Conservation (phyloP, 2,888 invertebrate genomes). For the Melanostoma scalare region DNA sequence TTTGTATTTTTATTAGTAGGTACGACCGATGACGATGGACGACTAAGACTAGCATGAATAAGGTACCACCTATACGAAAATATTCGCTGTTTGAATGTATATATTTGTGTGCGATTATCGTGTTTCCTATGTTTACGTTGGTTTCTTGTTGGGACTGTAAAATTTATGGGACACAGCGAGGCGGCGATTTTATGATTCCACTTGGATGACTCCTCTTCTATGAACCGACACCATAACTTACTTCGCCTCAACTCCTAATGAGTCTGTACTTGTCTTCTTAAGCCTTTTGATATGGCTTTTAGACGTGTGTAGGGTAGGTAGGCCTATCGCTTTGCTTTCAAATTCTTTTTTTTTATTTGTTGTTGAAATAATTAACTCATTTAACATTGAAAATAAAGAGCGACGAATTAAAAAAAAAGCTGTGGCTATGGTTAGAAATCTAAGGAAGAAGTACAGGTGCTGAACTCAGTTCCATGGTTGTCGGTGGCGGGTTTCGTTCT, state of each 20-base stretch:
- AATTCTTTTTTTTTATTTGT: too few species aligned
- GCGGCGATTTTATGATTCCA: slow-evolving; percentile 69
- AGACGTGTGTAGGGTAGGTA: neutral
- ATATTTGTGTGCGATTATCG: slow-evolving; percentile 67
- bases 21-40: neutral
- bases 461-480: too few species aligned
- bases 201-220: slow-evolving; percentile 44
- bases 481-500: too few species aligned
- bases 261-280: slow-evolving; percentile 49
- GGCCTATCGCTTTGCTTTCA: too few species aligned
- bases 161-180: slow-evolving; percentile 69
- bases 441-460: too few species aligned
- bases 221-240: slow-evolving; percentile 50
- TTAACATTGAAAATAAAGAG: too few species aligned
- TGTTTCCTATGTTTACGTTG: slow-evolving; percentile 61
- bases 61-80: neutral
- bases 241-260: slow-evolving; percentile 68
- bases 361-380: too few species aligned
- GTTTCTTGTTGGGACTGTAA: slow-evolving; percentile 50
- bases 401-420: too few species aligned
- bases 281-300: slow-evolving; percentile 5
- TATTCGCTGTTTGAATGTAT: slow-evolving; percentile 28
- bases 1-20: slow-evolving; percentile 12
- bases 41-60: neutral
- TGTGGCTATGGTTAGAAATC: too few species aligned